Percentiles rank a stretch among this genome's conserved stretches.
Conservation (phyloP, 2,797 vertebrate species). For the Myotis planiceps region DNA sequence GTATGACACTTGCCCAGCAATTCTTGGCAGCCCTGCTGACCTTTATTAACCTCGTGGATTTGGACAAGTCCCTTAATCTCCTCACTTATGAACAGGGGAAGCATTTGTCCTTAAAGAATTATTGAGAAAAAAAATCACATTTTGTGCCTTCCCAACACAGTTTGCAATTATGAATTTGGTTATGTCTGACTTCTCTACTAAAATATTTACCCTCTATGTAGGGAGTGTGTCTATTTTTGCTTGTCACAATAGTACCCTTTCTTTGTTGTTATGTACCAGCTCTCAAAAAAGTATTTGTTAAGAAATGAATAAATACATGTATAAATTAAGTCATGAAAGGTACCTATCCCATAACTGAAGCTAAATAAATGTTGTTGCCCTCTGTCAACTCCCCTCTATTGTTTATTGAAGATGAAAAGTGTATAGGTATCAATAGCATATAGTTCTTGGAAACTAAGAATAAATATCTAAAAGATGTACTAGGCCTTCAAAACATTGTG, state of each 20-base stretch:
- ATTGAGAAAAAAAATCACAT: background rate
- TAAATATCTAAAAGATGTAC: background rate
- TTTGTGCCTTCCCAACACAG: background rate
- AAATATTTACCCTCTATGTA: background rate
- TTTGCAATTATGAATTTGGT: background rate
- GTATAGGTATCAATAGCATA: background rate
- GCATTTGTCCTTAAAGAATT: background rate
- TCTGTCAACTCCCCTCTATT: background rate
- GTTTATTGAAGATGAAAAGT: background rate
- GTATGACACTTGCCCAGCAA: background rate
- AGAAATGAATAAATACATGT: background rate
- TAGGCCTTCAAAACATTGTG: background rate
- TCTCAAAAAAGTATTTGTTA: background rate
- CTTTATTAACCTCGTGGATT: background rate
- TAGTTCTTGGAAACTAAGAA: background rate
- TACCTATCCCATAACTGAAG: background rate
- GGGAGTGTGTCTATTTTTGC: background rate
- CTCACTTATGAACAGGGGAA: background rate
- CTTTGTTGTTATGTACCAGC: background rate
- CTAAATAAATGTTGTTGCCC: background rate
- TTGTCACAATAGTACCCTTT: background rate
- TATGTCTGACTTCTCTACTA: background rate
- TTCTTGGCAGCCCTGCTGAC: background rate
- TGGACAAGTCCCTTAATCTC: background rate
- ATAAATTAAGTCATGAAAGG: background rate